These are phyloP conservation scores for Andrena chrysosceles DNA, from an alignment of 2,888 invertebrate species.

Conservation along the genomic window DNA sequence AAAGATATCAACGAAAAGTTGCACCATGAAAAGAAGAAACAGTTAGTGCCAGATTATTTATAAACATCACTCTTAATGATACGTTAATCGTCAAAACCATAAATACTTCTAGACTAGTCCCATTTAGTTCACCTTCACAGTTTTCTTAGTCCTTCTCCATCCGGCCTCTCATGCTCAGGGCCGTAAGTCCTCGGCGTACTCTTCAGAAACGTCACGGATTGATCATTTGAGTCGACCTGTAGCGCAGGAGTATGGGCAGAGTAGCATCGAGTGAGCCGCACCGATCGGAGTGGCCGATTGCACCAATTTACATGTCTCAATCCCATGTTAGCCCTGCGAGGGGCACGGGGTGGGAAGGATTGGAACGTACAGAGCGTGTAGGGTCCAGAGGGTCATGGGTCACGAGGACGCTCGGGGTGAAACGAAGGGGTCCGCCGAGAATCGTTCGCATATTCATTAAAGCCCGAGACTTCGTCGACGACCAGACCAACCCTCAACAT, in stretches of 20 bases:
- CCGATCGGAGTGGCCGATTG: constrained; percentile 81
- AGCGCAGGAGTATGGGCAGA: constrained; percentile 71
- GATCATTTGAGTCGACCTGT: constrained; percentile 73
- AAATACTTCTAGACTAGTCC: not conserved
- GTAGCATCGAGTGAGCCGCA: constrained; percentile 75
- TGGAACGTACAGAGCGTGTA: constrained; percentile 65
- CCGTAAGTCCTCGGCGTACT: not conserved
- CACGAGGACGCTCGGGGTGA: constrained; percentile 64
- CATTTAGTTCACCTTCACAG: too few relatives aligned
- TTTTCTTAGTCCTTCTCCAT: not conserved
- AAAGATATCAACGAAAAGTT: too few relatives aligned
- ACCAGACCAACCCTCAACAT: constrained; percentile 45
- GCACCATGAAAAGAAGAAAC: too few relatives aligned
- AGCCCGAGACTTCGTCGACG: constrained; percentile 51
- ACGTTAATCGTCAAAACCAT: too few relatives aligned
- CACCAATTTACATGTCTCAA: constrained; percentile 85
- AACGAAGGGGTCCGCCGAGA: constrained; percentile 28
- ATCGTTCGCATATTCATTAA: constrained; percentile 79
- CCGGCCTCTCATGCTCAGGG: not conserved
- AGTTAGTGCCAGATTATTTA: too few relatives aligned
- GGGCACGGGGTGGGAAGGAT: constrained; percentile 43
- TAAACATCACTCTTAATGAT: too few relatives aligned
- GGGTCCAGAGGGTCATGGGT: constrained; percentile 66
- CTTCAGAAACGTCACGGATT: not conserved
- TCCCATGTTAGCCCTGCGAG: constrained; percentile 78